phyloP scores from a whole-genome alignment of 1,140 invertebrate species.

The Heliconius hermathena region DNA sequence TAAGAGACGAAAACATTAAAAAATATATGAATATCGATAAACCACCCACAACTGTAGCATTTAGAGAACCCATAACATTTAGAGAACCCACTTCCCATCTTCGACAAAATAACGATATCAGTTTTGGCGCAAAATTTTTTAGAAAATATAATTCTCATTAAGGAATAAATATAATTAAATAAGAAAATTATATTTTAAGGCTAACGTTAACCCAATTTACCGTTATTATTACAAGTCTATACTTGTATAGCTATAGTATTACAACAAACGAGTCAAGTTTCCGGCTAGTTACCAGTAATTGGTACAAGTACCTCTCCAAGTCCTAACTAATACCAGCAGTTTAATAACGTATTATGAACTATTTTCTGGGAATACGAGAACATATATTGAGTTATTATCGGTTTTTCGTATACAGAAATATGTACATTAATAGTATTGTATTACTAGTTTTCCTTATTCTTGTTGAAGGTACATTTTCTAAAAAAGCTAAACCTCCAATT shows the following conservation, averaged over 20 bases:
- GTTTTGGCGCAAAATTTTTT: too few species aligned
- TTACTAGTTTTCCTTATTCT: background rate
- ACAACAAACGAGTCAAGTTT: conserved; percentile 21
- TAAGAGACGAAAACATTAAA: too few species aligned
- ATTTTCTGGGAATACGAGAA: background rate
- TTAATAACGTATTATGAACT: conserved; percentile 14
- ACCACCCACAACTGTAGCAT: too few species aligned
- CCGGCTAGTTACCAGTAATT: conserved; percentile 25
- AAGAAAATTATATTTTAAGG: background rate
- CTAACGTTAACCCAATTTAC: background rate
- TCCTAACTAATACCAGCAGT: conserved; percentile 20
- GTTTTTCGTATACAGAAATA: background rate
- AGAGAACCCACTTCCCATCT: too few species aligned
- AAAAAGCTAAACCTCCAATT: background rate
- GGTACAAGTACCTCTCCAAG: conserved; percentile 24
- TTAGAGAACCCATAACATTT: too few species aligned
- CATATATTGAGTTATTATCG: background rate
- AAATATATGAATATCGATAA: too few species aligned
- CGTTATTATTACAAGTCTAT: background rate
- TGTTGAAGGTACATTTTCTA: background rate
- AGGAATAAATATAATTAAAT: background rate
- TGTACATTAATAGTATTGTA: background rate
- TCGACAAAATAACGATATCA: too few species aligned
- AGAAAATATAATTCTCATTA: background rate
- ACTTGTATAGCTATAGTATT: conserved; percentile 3